Evolutionary conservation across 1,140 invertebrate genomes (phyloP), one percentile per base, ranked within the genome.

Genomic region (Microplitis mediator): DNA sequence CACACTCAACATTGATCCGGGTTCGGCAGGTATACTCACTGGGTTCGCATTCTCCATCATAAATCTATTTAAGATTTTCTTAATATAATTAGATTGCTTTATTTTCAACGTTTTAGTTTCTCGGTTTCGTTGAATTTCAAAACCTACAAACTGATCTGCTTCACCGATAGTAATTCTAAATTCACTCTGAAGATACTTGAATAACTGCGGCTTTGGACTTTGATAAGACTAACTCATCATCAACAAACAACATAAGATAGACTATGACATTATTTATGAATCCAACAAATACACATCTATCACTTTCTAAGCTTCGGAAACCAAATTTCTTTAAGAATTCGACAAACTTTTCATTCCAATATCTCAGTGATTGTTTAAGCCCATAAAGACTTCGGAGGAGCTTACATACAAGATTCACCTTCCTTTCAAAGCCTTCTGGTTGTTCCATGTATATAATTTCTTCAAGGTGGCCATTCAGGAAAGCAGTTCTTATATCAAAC

Each of bases 361-460:
- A 81, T 13, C 79, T 45, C 0, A 78, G 78, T 14, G 86, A 74
- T 65, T 85, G 82, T 68, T 83, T 82, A 4, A 87, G 65, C 0
- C 84, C 82, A 76, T 85, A 84, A 5, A 85, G n/a, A 16, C 76
- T 77, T 74, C 79, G 83, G 8, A 76, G 74, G 3, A 85, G 72
- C 50, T 77, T 77, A 75, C 84, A 86, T 65, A 77, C 73, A 4
- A 54, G 4, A 32, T 67, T 54, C 31, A 23, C 1, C 9, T 54
- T 34, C 13, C 13, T 23, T 4, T 32, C 11, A 4, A 70, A 69
- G 11, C 75, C 78, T 4, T 79, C 34, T 45, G 84, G 83, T 70
- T 79, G 79, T 66, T 75, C n/a, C 77, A 72, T 72, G 16, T 8
- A 67, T 14, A 72, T 67, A 13, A 4, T 52, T 39, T 72, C 71